Conservation (phyloP, 2,113 vertebrate genomes). For the Aspidoscelis tigris region DNA sequence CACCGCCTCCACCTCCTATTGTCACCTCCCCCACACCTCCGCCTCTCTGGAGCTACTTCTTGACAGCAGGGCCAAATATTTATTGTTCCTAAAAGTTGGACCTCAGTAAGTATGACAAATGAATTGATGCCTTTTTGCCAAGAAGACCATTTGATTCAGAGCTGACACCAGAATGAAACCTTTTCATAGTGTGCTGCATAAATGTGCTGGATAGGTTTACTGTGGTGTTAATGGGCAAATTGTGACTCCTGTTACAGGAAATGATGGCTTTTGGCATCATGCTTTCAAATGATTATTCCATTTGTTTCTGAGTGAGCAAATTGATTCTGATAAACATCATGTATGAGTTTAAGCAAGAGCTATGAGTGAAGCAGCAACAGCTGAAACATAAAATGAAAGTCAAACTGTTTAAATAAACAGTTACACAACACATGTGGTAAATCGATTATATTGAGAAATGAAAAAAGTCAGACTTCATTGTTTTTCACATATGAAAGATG, state of each 20-base stretch:
- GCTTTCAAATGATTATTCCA: slow-evolving; percentile 52
- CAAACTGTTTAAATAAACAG: slow-evolving; percentile 13
- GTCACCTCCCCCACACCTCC: too few relatives aligned
- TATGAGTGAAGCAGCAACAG: slow-evolving; percentile 31
- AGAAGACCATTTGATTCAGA: slow-evolving; percentile 53
- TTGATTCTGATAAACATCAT: slow-evolving; percentile 59
- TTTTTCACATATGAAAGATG: background rate
- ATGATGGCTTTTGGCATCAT: slow-evolving; percentile 50
- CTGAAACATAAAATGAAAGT: slow-evolving; percentile 38
- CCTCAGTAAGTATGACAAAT: slow-evolving; percentile 57
- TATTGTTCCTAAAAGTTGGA: slow-evolving; percentile 23
- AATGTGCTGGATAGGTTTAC: slow-evolving; percentile 47
- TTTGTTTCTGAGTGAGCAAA: slow-evolving; percentile 42
- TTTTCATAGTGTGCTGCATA: slow-evolving; percentile 43
- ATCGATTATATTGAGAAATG: slow-evolving; percentile 22
- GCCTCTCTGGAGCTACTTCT: too few relatives aligned
- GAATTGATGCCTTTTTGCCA: slow-evolving; percentile 51
- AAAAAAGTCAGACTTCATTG: background rate
- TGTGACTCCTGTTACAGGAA: slow-evolving; percentile 53
- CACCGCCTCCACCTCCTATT: too few relatives aligned
- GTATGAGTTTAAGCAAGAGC: slow-evolving; percentile 37
- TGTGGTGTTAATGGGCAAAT: slow-evolving; percentile 46
- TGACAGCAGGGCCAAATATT: slow-evolving; percentile 11
- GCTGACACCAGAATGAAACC: slow-evolving; percentile 54
- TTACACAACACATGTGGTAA: background rate